phyloP scores from a whole-genome alignment of 1,140 invertebrate species.

The Thrips palmi region DNA sequence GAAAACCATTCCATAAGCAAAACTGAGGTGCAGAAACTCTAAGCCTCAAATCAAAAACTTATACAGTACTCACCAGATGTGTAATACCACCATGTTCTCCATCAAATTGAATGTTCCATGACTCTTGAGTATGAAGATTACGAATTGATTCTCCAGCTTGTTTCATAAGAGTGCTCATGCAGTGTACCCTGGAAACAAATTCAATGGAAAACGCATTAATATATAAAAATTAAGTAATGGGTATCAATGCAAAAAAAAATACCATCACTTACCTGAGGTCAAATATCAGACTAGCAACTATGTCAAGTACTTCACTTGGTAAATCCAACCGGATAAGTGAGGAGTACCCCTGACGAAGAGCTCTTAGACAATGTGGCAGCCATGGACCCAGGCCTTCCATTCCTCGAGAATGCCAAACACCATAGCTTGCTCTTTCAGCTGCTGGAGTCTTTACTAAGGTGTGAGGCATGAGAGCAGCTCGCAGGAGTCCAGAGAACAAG shows the following conservation, averaged over 20 bases:
- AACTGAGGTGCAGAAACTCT: neutral
- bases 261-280: constrained; percentile 40
- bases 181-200: constrained; percentile 43
- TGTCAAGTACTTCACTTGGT: constrained; percentile 59
- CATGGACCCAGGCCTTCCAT: constrained; percentile 35
- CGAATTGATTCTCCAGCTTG: constrained; percentile 64
- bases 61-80: constrained; percentile 40
- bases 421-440: constrained; percentile 21
- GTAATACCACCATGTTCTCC: constrained; percentile 65
- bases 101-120: constrained; percentile 71
- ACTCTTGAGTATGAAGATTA: constrained; percentile 59
- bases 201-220: neutral
- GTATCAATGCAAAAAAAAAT: constrained; percentile 5
- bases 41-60: constrained; percentile 7
- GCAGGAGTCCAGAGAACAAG: constrained; percentile 40
- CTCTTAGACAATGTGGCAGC: constrained; percentile 59
- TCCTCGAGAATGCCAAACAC: constrained; percentile 17
- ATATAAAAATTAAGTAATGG: constrained; percentile 3
- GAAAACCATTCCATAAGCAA: neutral
- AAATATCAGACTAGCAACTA: constrained; percentile 67
- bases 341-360: constrained; percentile 45
- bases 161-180: constrained; percentile 68
- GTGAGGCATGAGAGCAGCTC: constrained; percentile 42
- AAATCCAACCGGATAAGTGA: constrained; percentile 55
- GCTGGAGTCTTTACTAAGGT: constrained; percentile 26